phyloP scores from a whole-genome alignment of 2,797 vertebrate species.

The Clarias platycephalus region DNA sequence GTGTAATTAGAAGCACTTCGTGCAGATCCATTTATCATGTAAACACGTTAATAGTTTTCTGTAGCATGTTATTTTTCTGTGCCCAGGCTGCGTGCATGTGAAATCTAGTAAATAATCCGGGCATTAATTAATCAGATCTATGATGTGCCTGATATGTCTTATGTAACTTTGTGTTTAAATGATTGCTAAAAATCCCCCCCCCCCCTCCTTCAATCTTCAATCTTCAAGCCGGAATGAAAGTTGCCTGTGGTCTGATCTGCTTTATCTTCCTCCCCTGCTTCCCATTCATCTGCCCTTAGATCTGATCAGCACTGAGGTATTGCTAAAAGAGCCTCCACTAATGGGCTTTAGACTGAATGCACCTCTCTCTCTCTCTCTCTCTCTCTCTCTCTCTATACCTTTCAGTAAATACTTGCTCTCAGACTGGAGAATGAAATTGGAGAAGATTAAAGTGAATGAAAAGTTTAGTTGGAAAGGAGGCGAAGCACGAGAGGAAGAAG shows the following conservation, averaged over 20 bases:
- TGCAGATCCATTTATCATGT: background rate
- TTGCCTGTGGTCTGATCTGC: conserved; percentile 91
- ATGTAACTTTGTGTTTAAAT: conserved; percentile 78
- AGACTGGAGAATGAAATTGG: conserved; percentile 73
- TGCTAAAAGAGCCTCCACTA: conserved; percentile 96
- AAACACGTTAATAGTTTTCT: background rate
- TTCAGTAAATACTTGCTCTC: conserved; percentile 82
- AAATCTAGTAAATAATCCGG: no score
- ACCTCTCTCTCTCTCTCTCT: conserved; percentile 76
- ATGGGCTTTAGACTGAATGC: conserved; percentile 93
- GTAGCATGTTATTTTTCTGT: background rate
- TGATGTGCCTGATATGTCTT: conserved; percentile 56
- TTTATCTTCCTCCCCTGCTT: conserved; percentile 85
- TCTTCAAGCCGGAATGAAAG: conserved; percentile 84
- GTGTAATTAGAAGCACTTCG: background rate
- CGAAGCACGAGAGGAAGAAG: background rate
- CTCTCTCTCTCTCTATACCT: conserved; percentile 80
- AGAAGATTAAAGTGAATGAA: conserved; percentile 77
- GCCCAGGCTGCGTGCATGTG: background rate
- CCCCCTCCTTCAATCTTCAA: conserved; percentile 49
- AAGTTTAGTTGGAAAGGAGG: conserved; percentile 44
- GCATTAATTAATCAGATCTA: conserved; percentile 19
- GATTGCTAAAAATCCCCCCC: conserved; percentile 78
- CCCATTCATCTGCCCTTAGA: conserved; percentile 95
- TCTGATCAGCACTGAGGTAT: conserved; percentile 97